These are phyloP conservation scores for Stenodema calcarata DNA, from an alignment of 2,888 invertebrate species.

Conservation along the genomic window DNA sequence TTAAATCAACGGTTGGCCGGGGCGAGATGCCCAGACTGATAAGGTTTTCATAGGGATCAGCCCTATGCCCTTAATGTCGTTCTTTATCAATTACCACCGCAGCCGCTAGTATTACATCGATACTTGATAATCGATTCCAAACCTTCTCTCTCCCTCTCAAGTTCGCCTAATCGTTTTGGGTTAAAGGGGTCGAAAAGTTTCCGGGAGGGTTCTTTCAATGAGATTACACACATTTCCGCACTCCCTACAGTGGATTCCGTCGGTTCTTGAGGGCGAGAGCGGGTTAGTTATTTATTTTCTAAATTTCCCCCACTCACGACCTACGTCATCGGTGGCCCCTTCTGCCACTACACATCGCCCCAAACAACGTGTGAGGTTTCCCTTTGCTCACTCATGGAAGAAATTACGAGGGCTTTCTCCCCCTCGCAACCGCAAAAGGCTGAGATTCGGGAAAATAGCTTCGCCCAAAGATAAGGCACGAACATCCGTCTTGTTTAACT, in stretches of 20 bases:
- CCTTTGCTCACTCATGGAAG: conserved; percentile 2
- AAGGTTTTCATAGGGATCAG: neutral
- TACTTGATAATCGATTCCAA: neutral
- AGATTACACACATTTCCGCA: neutral
- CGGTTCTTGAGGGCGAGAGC: neutral
- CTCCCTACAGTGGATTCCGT: neutral
- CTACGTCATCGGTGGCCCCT: neutral
- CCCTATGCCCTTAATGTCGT: neutral
- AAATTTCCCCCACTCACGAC: neutral
- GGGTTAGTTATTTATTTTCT: neutral
- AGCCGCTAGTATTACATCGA: neutral
- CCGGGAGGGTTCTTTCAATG: neutral
- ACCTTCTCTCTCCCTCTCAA: neutral
- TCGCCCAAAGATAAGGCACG: conserved; percentile 13
- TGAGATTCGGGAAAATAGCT: conserved; percentile 9
- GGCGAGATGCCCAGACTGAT: neutral
- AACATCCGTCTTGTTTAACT: conserved; percentile 15
- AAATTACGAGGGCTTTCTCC: neutral
- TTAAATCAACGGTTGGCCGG: neutral
- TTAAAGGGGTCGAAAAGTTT: neutral
- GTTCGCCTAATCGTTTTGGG: neutral
- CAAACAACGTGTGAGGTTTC: neutral
- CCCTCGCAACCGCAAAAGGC: neutral
- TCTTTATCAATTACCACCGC: neutral
- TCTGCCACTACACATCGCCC: neutral